These are phyloP conservation scores for Formica exsecta DNA, from an alignment of 1,140 invertebrate species.

Conservation along the genomic window DNA sequence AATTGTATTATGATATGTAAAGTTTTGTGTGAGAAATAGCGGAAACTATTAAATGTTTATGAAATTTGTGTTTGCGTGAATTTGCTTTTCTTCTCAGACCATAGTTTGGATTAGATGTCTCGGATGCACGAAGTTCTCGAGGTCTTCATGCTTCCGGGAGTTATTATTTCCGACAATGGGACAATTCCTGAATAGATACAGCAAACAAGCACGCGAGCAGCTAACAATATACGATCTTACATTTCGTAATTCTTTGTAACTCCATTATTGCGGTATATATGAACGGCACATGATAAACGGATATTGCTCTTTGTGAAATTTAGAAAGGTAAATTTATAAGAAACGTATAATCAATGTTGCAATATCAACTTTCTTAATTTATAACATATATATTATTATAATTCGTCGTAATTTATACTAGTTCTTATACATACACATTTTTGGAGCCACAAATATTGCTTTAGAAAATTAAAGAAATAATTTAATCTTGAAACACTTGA, in stretches of 20 bases:
- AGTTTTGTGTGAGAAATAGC: background rate
- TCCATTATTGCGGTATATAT: conserved; percentile 37
- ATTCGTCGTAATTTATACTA: background rate
- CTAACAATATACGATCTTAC: conserved; percentile 49
- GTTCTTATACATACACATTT: background rate
- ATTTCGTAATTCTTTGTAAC: conserved; percentile 5
- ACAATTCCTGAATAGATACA: conserved; percentile 62
- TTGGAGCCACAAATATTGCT: background rate
- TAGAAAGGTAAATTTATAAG: background rate
- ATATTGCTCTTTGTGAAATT: conserved; percentile 36
- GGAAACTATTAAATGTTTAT: conserved; percentile 15
- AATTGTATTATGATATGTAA: background rate
- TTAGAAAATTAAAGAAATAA: background rate
- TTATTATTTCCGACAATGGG: conserved; percentile 64
- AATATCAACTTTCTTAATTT: conserved; percentile 27
- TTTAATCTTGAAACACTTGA: background rate
- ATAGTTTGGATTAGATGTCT: conserved; percentile 23
- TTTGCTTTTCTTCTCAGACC: background rate
- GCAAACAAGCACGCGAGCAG: conserved; percentile 68
- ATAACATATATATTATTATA: background rate
- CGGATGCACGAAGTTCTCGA: conserved; percentile 10
- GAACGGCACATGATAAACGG: conserved; percentile 61
- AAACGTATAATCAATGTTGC: background rate
- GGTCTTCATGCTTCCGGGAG: conserved; percentile 58
- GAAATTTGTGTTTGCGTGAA: background rate